phyloP scores from a whole-genome alignment of 2,888 invertebrate species.

The Lasioglossum calceatum region DNA sequence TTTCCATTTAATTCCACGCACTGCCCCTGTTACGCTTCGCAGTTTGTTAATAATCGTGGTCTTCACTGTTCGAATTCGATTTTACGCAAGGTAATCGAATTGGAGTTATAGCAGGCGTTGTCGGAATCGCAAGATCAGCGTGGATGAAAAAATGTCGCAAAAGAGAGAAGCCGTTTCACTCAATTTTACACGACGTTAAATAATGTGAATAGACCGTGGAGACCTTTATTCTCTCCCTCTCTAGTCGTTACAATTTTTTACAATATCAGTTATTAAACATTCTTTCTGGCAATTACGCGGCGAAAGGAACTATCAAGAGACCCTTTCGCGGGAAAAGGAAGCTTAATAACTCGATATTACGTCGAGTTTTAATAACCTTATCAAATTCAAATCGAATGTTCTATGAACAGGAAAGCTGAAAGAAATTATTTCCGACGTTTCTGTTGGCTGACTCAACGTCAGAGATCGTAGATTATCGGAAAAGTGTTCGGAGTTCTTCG shows the following conservation, averaged over 20 bases:
- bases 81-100: not conserved
- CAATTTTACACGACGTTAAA: not conserved
- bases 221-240: too few species aligned
- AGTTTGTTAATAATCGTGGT: not conserved
- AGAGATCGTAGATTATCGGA: not conserved
- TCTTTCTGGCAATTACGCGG: not conserved
- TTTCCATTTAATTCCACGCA: not conserved
- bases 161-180: not conserved
- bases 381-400: not conserved
- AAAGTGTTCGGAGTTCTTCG: not conserved
- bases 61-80: not conserved
- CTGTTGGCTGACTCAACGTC: not conserved
- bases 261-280: not conserved
- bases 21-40: too few species aligned
- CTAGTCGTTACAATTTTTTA: not conserved
- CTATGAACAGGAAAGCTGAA: not conserved
- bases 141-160: not conserved
- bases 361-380: not conserved
- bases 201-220: not conserved
- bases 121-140: not conserved
- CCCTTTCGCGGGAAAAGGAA: not conserved
- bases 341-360: not conserved
- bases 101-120: not conserved
- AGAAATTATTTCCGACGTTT: not conserved
- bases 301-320: not conserved